Evolutionary conservation across 2,113 vertebrate species (phyloP), one percentile per base, ranked within the genome.

Genomic region (Scomber japonicus): DNA sequence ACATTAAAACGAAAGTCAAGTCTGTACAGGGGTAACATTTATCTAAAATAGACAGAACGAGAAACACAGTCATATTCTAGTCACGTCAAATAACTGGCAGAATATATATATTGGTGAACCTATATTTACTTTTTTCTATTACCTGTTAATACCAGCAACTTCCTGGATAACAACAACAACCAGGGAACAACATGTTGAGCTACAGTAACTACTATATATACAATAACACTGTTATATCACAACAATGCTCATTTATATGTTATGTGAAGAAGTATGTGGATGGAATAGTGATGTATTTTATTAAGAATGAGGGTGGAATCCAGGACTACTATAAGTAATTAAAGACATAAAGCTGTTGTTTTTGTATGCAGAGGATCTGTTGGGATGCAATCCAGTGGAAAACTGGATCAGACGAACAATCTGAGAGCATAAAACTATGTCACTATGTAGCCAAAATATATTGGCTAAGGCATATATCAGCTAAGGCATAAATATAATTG

Each of bases 371-470:
- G 35, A 8, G 35, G 9, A 40, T 40, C 35, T 27, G 24, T 27
- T 27, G 24, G 24, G 24, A 27, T 27, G 24, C 24, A 27, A 27
- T 27, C 24, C 24, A 27, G 2, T 27, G 24, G 24, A 3, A 27
- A 27, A 27, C 24, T 40, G 13, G 16, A 64, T 57, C 17, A 49
- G 50, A 65, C 31, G 13, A 63, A 48, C 21, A 57, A 35, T 59
- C 11, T 40, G 44, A 65, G 54, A 59, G 27, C 50, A 55, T 67
- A 16, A 50, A 70, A 55, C 66, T 71, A 51, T 21, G 11, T 9
- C 7, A 55, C 13, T 0, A 49, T 17, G 27, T 27, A 30, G 8
- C 45, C 19, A 30, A 65, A 63, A 55, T 56, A 44, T 54, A 85
- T 19, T 63, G 63, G 57, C 21, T 68, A 17, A 24, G 21, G 48